Percentiles rank a stretch among this genome's conserved stretches.
Evolutionary conservation across 2,113 vertebrate genomes (phyloP).

Genomic region (Entosphenus tridentatus): DNA sequence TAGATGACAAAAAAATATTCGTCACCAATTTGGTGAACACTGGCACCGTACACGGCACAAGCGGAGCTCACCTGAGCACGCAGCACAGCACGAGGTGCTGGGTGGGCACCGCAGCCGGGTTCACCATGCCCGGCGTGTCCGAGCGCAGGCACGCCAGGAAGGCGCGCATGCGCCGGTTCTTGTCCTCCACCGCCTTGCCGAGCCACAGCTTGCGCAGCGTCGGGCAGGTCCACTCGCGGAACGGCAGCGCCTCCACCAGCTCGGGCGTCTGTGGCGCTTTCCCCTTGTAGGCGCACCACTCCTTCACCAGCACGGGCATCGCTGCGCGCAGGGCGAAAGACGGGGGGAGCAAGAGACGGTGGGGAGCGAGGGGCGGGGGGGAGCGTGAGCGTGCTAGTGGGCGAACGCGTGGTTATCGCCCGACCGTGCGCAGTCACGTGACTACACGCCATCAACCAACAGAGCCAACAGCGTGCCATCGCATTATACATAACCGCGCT

Average conservation of each 20-base stretch:
- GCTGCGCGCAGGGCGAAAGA: conserved; percentile 20
- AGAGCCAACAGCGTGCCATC: too few relatives aligned
- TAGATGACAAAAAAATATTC: too few relatives aligned
- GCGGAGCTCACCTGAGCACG: conserved; percentile 46
- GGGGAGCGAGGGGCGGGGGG: too few relatives aligned
- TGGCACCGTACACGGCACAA: neutral
- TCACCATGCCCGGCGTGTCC: conserved; percentile 61
- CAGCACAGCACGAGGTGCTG: conserved; percentile 82
- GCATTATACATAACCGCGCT: too few relatives aligned
- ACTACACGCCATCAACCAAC: too few relatives aligned
- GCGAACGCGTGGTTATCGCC: too few relatives aligned
- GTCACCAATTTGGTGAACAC: too few relatives aligned
- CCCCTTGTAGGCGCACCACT: conserved; percentile 67
- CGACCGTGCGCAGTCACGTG: too few relatives aligned
- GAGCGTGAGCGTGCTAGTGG: too few relatives aligned
- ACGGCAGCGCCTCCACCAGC: conserved; percentile 55
- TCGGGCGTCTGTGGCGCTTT: conserved; percentile 68
- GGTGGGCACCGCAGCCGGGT: conserved; percentile 55
- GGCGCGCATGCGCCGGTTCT: conserved; percentile 57
- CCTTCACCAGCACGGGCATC: conserved; percentile 65
- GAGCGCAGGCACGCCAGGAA: conserved; percentile 70
- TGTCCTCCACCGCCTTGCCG: conserved; percentile 62
- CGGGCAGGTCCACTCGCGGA: conserved; percentile 73
- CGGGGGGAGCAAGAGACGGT: too few relatives aligned
- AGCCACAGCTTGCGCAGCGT: conserved; percentile 64